Evolutionary conservation across 2,797 vertebrate genomes (phyloP), one percentile per base, ranked within the genome.

Genomic region (Etheostoma nigrum): DNA sequence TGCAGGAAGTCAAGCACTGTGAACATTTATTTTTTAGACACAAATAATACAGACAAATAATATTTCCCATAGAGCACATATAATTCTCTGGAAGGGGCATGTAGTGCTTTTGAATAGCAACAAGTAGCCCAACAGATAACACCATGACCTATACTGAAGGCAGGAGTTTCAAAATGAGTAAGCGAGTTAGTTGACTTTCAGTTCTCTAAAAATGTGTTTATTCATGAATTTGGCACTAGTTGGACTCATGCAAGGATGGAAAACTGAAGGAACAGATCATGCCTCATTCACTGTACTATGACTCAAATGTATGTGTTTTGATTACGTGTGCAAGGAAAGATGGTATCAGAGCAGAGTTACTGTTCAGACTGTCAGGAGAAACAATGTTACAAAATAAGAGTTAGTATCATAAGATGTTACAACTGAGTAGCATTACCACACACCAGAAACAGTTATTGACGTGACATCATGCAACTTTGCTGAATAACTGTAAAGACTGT

Each of bases 11-110:
- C 71, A 64, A 78, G 4, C 13, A 67, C 27, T 58, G 10, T 74
- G 44, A 65, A 81, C 59, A 59, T 92, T 89, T 91, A 86, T 86
- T 91, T 67, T 27, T 72, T 40, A 9, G 63, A 88, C 82, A 90
- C 84, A 90, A 55, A 77, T 72, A 16, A 77, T 70, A 15, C 36
- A 44, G 53, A 79, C 60, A 82, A 86, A 89, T 75, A 72, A 88
- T 74, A 72, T 59, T 75, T 82, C 69, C 89, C 83, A 86, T 79
- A 87, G 72, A 69, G 27, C 76, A 86, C 73, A 73, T 49, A 67
- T 1, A 67, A 53, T 57, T 79, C 47, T 62, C 49, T 33, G 47
- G 44, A 72, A 65, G 27, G n/a, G 30, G 67, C 51, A 75, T 18
- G 2, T 10, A 1, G 0, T 81, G 54, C 48, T 67, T 82, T 60